Conservation (phyloP, 30 jellyfish, hydroid and myxozoan species). For the Rhopilema esculentum region DNA sequence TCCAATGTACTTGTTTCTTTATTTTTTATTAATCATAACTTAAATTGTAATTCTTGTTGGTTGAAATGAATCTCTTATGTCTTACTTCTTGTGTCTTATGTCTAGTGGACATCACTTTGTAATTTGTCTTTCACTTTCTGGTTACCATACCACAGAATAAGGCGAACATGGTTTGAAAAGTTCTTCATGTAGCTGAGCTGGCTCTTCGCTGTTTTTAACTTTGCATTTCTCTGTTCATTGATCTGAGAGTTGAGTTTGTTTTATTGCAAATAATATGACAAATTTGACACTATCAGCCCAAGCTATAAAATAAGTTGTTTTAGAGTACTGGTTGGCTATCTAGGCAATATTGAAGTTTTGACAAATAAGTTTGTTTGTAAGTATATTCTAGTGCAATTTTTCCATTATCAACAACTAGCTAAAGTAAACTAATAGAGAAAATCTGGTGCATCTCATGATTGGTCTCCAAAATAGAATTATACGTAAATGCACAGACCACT, state of each 20-base stretch:
- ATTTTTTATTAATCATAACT: too few relatives aligned
- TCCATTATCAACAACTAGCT: neutral
- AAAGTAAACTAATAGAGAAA: neutral
- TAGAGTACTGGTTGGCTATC: neutral
- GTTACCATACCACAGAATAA: constrained; percentile 12
- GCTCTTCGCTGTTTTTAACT: neutral
- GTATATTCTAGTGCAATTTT: neutral
- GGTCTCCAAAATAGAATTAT: neutral
- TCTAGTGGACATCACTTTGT: neutral
- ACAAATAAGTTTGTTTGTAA: neutral
- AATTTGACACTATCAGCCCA: neutral
- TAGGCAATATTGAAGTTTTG: neutral
- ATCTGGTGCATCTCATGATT: neutral
- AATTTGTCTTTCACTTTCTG: neutral
- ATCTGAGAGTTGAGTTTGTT: neutral
- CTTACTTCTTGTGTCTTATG: too few relatives aligned
- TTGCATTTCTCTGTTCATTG: constrained; percentile 22
- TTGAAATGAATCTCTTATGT: too few relatives aligned
- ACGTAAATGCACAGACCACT: neutral
- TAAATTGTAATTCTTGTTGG: too few relatives aligned
- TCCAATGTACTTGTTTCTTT: too few relatives aligned
- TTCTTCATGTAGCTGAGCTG: constrained; percentile 20
- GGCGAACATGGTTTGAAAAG: constrained; percentile 1
- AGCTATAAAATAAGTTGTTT: neutral
- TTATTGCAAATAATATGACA: neutral